Percentiles rank a stretch among this genome's conserved stretches.
Conservation (phyloP, 2,113 vertebrate genomes). For the Leptodactylus fuscus region DNA sequence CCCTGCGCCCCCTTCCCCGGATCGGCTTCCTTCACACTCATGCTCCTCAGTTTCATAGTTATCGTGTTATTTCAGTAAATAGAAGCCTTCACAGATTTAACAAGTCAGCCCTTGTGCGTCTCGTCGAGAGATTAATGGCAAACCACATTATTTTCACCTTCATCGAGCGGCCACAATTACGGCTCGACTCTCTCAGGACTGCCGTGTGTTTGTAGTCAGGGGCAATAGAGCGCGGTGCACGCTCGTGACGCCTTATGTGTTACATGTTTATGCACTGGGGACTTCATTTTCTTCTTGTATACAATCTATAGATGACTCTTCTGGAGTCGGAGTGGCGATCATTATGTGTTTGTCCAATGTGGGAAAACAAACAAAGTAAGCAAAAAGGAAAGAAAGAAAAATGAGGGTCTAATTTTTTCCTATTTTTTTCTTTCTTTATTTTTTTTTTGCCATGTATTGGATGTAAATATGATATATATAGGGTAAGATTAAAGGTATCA, state of each 20-base stretch:
- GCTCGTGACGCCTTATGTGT: background rate
- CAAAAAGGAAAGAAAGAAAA: constrained; percentile 13
- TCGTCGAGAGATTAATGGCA: constrained; percentile 77
- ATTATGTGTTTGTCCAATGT: constrained; percentile 45
- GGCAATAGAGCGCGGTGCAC: constrained; percentile 22
- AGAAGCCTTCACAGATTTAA: constrained; percentile 77
- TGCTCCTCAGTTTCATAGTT: constrained; percentile 17
- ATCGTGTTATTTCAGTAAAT: constrained; percentile 83
- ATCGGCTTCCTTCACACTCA: constrained; percentile 68
- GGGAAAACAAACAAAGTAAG: constrained; percentile 52
- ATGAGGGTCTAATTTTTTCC: background rate
- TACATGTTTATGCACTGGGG: constrained; percentile 40
- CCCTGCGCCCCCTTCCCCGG: constrained; percentile 66
- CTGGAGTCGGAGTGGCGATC: constrained; percentile 51
- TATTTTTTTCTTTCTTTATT: too few species aligned
- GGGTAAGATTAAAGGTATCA: too few species aligned
- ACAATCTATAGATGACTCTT: constrained; percentile 23
- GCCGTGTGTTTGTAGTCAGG: constrained; percentile 64
- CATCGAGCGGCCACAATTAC: constrained; percentile 73
- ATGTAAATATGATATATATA: too few species aligned
- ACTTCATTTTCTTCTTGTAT: constrained; percentile 33
- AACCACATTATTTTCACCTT: constrained; percentile 77
- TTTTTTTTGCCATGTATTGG: too few species aligned
- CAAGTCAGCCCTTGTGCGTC: constrained; percentile 79
- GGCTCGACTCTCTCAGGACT: constrained; percentile 72